Evolutionary conservation across 2,113 vertebrate species (phyloP).

Genomic region (Agapornis roseicollis): DNA sequence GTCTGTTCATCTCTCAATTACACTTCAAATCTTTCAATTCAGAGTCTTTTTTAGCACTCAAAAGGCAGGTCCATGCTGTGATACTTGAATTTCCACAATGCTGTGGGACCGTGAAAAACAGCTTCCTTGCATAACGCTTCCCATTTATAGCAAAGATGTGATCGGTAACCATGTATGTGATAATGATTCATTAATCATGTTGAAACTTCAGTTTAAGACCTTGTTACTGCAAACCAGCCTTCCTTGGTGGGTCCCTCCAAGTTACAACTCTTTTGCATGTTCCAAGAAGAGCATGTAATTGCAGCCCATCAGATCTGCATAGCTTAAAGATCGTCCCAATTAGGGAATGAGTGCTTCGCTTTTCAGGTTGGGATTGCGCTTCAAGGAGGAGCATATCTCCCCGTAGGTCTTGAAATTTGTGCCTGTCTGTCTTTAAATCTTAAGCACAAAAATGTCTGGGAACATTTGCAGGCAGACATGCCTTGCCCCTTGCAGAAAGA

Average conservation of each 20-base stretch:
- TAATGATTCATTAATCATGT: not conserved
- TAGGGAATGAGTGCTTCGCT: not conserved
- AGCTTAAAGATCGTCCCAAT: not conserved
- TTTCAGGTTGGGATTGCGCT: not conserved
- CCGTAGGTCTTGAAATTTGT: not conserved
- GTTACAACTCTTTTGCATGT: fast-evolving
- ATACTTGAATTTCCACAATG: not conserved
- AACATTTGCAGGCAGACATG: not conserved
- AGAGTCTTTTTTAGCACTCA: not conserved
- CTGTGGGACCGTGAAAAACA: not conserved
- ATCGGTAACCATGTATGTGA: not conserved
- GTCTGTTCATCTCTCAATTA: slow-evolving; percentile 7
- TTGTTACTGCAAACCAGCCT: not conserved
- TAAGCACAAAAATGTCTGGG: not conserved
- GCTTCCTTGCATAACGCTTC: not conserved
- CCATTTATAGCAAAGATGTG: not conserved
- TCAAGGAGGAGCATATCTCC: not conserved
- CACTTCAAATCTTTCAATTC: not conserved
- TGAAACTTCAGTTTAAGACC: not conserved
- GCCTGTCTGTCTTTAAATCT: not conserved
- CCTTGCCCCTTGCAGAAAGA: not conserved
- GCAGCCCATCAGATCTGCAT: not conserved
- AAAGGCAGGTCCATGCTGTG: not conserved
- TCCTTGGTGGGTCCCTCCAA: not conserved
- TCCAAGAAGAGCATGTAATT: not conserved